phyloP scores from a whole-genome alignment of 2,113 vertebrate genomes.

The Pipra filicauda region DNA sequence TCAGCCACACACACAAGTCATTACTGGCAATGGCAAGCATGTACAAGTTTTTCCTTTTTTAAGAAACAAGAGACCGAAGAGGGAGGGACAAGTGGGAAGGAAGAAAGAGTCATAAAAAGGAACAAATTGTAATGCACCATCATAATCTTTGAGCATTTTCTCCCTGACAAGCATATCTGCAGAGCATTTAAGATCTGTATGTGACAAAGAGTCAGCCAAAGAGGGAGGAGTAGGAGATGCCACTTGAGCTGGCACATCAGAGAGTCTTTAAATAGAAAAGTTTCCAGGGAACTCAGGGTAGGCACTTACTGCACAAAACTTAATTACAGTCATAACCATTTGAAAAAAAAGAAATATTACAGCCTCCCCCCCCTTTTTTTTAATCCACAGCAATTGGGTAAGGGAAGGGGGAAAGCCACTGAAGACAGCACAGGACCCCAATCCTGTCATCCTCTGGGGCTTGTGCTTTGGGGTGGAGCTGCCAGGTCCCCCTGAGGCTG shows the following conservation, averaged over 20 bases:
- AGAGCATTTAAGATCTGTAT: constrained; percentile 17
- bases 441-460: background rate
- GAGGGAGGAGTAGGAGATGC: constrained; percentile 46
- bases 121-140: background rate
- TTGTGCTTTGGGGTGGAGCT: background rate
- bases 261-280: constrained; percentile 62
- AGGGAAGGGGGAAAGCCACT: background rate
- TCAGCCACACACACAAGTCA: background rate
- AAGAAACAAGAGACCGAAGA: background rate
- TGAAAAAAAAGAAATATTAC: background rate
- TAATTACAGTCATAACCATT: background rate
- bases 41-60: background rate
- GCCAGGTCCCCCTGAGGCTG: background rate
- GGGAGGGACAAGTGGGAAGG: background rate
- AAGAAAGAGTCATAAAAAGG: background rate
- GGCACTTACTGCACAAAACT: background rate
- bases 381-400: background rate
- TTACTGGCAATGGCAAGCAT: fast-evolving
- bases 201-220: constrained; percentile 29
- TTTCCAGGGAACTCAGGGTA: constrained; percentile 4
- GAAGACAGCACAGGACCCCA: background rate
- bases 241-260: constrained; percentile 52
- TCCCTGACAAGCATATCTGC: background rate
- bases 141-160: background rate
- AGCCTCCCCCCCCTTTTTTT: background rate